Evolutionary conservation across 2,888 invertebrate species (phyloP), one percentile per base, ranked within the genome.

Genomic region (Aelia acuminata): DNA sequence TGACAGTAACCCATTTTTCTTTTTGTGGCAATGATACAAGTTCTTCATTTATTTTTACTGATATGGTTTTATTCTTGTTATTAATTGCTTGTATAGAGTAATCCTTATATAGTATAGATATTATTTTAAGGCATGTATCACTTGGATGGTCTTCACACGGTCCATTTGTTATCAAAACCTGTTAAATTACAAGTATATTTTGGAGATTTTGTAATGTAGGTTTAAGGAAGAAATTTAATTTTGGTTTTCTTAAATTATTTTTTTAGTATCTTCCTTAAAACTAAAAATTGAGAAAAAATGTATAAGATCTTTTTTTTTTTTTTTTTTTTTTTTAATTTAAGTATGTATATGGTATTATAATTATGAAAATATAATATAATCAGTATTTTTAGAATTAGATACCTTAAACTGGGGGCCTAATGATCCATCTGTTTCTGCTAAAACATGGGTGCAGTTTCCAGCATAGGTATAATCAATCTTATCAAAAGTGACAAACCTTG

Each of bases 401-500:
- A 90, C 92, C 89, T 90, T 89, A 88, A 89, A 90, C 57, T 89
- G 87, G n/a, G 90, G 90, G 15, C 89, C 90, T 50, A 87, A 70
- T 18, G 39, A 50, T 43, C 88, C 88, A 18, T 89, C 85, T 48
- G 91, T 90, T 50, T 96, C 93, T 0, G 97, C 95, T 87, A 97
- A 94, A 48, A 97, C 93, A 92, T 97, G 97, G 0, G 96, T 96
- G 92, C 98, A 98, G 92, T 96, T 96, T 10, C 96, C 97, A 90
- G 96, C 95, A 92, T 96, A 96, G 0, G 96, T 96, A 90, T 96
- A 95, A 91, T 96, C 95, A 89, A 94, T 95, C 39, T 95, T 95
- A 92, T 98, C 98, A 91, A 97, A 98, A 48, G 96, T 96, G 89
- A 95, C 94, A 92, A 96, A 97, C 91, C 97, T 96, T 0, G 97